Base-by-base conservation (phyloP, 2,797 vertebrate genomes). In the Hoplostethus mediterraneus region DNA sequence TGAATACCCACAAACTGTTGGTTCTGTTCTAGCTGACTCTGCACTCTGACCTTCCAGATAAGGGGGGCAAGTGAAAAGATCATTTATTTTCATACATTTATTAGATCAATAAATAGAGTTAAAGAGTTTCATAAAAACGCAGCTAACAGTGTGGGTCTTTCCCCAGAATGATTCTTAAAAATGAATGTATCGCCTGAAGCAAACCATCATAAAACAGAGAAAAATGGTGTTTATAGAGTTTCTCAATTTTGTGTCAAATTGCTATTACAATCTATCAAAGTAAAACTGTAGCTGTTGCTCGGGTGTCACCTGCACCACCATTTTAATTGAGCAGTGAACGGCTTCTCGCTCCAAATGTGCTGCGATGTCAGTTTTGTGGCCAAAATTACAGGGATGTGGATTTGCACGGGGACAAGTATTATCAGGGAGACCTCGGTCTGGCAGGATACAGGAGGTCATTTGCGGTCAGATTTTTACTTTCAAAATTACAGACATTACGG, bases 301-400 rank as follows among this genome's bases (percentile, higher is more conserved):
- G 6, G 13, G n/a, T 31, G 9, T 53, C 14, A 3, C 40, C 36
- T 4, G 14, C 40, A 48, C 17, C 25, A 57, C 17, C 55, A 16
- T 11, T 36, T 10, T 33, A 36, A 33, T 4, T 5, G 12, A 36
- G 33, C 55, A 33, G 14, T n/a, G 13, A n/a, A 36, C 9, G 33
- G 12, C 52, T 11, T 65, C 40, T 42, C 45, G 31, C 14, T 31
- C 0, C 0, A 52, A 36, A 4, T 16, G 49, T 10, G 5, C 10
- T 0, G n/a, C 30, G 28, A 3, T 5, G 4, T 44, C 31, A 4
- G 2, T 61, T 55, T 53, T 58, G 52, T 49, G 16, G 56, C 65
- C 66, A 71, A 58, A 82, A 65, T 77, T 67, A 74, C 33, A 62
- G 51, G 62, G 47, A 40, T 58, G 31, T 61, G 45, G 69, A 61